These are phyloP conservation scores for Indicator maculatus DNA, from an alignment of 2,113 vertebrate genomes.

Conservation along the genomic window DNA sequence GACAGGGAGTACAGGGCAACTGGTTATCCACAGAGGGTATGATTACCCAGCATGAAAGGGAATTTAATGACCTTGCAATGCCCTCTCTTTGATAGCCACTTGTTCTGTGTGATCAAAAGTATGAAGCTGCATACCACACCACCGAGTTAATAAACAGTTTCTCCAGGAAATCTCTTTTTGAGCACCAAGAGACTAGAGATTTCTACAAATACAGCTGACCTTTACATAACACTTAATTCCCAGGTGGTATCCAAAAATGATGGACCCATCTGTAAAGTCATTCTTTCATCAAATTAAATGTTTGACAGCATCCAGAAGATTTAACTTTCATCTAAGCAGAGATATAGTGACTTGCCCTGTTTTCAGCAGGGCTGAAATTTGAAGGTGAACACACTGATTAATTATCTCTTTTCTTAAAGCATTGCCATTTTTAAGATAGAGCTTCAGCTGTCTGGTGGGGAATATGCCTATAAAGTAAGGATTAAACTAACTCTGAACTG, in stretches of 20 bases:
- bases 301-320: slow-evolving; percentile 40
- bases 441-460: slow-evolving; percentile 7
- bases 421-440: slow-evolving; percentile 60
- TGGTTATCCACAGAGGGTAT: neutral
- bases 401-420: slow-evolving; percentile 61
- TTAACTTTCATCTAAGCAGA: slow-evolving; percentile 10
- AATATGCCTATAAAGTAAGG: slow-evolving; percentile 37
- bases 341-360: neutral
- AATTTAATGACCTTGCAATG: neutral
- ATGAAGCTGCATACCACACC: neutral
- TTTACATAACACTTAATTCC: slow-evolving; percentile 28
- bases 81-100: neutral
- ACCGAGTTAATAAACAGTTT: slow-evolving; percentile 49
- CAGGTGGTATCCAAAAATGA: neutral
- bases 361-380: slow-evolving; percentile 26
- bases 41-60: slow-evolving; percentile 18
- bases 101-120: neutral
- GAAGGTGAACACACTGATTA: slow-evolving; percentile 61
- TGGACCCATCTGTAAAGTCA: neutral
- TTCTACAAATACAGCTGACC: slow-evolving; percentile 17
- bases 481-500: slow-evolving; percentile 35
- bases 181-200: neutral
- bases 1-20: neutral
- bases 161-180: slow-evolving; percentile 21
- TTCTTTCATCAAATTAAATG: slow-evolving; percentile 28